These are phyloP conservation scores for Ceriagrion tenellum DNA, from an alignment of 2,888 invertebrate species.

Conservation along the genomic window DNA sequence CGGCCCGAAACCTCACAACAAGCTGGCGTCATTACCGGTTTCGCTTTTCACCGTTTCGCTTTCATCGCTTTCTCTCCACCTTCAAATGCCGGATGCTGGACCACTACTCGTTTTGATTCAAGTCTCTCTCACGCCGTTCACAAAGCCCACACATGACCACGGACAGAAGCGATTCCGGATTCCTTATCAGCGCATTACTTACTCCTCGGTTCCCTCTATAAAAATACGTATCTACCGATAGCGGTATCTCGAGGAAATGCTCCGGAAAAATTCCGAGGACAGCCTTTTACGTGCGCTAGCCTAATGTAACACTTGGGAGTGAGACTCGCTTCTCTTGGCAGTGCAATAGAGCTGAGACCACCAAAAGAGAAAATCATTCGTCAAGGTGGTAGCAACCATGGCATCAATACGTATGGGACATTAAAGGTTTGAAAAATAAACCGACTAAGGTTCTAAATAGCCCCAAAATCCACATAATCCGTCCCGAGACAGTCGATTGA, in stretches of 20 bases:
- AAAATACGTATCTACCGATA: neutral
- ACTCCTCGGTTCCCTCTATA: neutral
- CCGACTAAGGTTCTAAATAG: too few relatives aligned
- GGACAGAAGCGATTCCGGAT: neutral
- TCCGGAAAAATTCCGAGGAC: too few relatives aligned
- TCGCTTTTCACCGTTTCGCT: conserved; percentile 11
- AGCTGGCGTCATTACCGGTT: neutral
- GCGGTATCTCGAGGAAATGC: neutral
- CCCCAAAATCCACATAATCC: too few relatives aligned
- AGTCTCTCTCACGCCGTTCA: neutral
- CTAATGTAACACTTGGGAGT: too few relatives aligned
- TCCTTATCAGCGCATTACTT: neutral
- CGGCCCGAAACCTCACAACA: neutral
- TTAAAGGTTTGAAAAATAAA: too few relatives aligned
- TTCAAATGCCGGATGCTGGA: conserved; percentile 5
- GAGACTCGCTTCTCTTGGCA: too few relatives aligned
- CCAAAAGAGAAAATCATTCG: too few relatives aligned
- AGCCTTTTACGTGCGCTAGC: too few relatives aligned
- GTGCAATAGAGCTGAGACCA: too few relatives aligned
- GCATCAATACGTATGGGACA: too few relatives aligned
- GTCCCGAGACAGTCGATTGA: too few relatives aligned
- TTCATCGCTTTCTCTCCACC: neutral
- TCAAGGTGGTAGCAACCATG: too few relatives aligned
- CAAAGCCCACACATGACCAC: neutral
- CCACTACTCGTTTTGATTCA: neutral